phyloP scores from a whole-genome alignment of 2,888 invertebrate species.

The Chesias legatella region DNA sequence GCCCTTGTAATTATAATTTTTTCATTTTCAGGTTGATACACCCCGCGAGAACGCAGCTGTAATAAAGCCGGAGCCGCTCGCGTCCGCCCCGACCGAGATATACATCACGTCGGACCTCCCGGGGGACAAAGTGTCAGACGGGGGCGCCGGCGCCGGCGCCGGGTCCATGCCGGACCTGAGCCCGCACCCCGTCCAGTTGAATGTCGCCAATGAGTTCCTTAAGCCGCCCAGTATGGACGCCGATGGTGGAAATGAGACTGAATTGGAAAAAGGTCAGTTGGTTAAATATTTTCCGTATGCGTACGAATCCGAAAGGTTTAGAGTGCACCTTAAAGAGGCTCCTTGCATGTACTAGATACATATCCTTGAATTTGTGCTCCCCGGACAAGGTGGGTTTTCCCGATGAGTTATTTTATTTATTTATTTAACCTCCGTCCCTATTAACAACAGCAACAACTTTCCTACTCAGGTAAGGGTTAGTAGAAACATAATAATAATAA shows the following conservation, averaged over 20 bases:
- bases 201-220: not conserved
- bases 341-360: not conserved
- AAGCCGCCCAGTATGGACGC: conserved; percentile 12
- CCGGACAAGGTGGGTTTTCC: no score
- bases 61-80: not conserved
- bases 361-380: no score
- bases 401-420: no score
- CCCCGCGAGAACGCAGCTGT: no score
- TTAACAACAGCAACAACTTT: no score
- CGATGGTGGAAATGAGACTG: conserved; percentile 12
- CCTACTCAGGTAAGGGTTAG: no score
- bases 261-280: conserved; percentile 14
- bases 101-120: conserved; percentile 4
- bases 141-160: conserved; percentile 10
- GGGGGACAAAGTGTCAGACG: conserved; percentile 1
- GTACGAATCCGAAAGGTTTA: no score
- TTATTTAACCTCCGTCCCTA: no score
- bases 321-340: not conserved
- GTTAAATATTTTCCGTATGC: no score
- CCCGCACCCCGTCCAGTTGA: conserved; percentile 22
- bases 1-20: no score
- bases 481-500: no score
- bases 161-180: conserved; percentile 34
- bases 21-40: no score
- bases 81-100: conserved; percentile 8